Evolutionary conservation across 1,140 invertebrate species (phyloP).

Genomic region (Trichogramma pretiosum): DNA sequence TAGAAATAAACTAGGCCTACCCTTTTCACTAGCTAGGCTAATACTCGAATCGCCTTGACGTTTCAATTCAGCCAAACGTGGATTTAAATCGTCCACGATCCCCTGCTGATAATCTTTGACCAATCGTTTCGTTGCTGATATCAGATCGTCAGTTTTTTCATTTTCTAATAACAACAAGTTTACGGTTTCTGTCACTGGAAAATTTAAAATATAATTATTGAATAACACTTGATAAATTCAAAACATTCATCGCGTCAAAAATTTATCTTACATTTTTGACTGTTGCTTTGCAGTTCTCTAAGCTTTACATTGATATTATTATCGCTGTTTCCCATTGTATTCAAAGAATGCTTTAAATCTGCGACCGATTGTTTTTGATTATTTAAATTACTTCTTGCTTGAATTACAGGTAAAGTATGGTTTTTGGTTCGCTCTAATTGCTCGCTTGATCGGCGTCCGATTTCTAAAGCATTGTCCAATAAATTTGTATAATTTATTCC

Average conservation of each 20-base stretch:
- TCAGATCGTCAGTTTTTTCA: constrained; percentile 24
- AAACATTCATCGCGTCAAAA: background rate
- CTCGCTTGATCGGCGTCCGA: constrained; percentile 40
- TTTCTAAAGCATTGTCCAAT: constrained; percentile 39
- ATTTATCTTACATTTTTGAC: constrained; percentile 26
- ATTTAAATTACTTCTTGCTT: constrained; percentile 32
- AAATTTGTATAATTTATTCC: constrained; percentile 35
- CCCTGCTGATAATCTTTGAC: constrained; percentile 37
- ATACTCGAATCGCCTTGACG: constrained; percentile 51
- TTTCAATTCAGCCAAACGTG: constrained; percentile 47
- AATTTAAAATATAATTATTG: constrained; percentile 3
- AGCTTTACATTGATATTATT: constrained; percentile 47
- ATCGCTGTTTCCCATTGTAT: constrained; percentile 45
- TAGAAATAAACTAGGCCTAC: constrained; percentile 19
- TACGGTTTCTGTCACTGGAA: constrained; percentile 30
- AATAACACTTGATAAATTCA: background rate
- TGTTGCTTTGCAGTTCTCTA: constrained; percentile 36
- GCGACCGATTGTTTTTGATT: constrained; percentile 43
- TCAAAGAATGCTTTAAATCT: constrained; percentile 44
- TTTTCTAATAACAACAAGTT: constrained; percentile 24
- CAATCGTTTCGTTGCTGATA: constrained; percentile 40
- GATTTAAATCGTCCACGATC: constrained; percentile 36
- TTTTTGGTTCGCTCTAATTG: constrained; percentile 40
- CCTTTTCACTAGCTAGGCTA: constrained; percentile 39
- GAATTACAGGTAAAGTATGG: constrained; percentile 27